Evolutionary conservation across 2,113 vertebrate genomes (phyloP).

Genomic region (Gobiocypris rarus): DNA sequence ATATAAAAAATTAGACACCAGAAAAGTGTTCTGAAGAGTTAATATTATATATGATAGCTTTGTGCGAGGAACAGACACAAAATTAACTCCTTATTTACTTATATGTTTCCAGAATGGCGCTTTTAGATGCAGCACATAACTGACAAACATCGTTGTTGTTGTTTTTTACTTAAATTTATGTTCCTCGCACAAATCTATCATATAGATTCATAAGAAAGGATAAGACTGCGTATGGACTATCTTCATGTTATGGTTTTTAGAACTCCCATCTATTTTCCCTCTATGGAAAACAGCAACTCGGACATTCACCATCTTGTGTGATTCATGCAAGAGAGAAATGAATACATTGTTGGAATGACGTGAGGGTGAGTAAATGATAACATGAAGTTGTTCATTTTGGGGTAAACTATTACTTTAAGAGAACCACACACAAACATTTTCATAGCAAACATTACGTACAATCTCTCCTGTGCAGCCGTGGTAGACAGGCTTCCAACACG

Average conservation of each 20-base stretch:
- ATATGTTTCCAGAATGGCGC: no score
- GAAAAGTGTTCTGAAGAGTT: not conserved
- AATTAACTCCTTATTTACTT: no score
- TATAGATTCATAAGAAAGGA: no score
- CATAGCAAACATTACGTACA: conserved; percentile 36
- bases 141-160: no score
- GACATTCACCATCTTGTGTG: not conserved
- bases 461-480: conserved; percentile 44
- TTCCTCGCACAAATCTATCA: no score
- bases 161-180: no score
- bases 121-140: no score
- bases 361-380: not conserved
- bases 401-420: not conserved
- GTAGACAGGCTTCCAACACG: conserved; percentile 38
- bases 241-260: no score
- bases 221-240: not conserved
- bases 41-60: not conserved
- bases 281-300: no score
- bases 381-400: not conserved
- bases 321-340: not conserved
- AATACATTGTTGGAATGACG: not conserved
- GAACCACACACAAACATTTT: conserved; percentile 18
- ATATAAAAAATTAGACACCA: no score
- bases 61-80: not conserved
- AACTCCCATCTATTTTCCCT: no score